Evolutionary conservation across 2,797 vertebrate species (phyloP).

Genomic region (Catharus ustulatus): DNA sequence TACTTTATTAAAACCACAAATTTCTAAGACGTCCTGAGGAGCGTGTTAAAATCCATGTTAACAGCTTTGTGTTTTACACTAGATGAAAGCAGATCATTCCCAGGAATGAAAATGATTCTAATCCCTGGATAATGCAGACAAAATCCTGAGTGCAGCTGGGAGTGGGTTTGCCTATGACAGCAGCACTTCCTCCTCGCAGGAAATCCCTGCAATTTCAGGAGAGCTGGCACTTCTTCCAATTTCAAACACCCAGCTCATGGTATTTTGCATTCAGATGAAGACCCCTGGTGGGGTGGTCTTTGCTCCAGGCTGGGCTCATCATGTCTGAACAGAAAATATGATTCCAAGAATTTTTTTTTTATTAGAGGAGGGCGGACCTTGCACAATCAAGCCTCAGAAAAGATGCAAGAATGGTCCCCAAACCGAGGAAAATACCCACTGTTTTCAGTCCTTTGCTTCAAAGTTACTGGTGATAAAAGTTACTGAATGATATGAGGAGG

Average conservation of each 20-base stretch:
- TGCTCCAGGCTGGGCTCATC: not conserved
- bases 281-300: not conserved
- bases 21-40: not conserved
- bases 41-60: not conserved
- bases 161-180: not conserved
- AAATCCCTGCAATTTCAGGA: not conserved
- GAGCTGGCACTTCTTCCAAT: not conserved
- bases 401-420: fast-evolving
- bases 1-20: not conserved
- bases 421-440: not conserved
- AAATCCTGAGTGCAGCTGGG: not conserved
- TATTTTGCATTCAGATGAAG: not conserved
- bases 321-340: not conserved
- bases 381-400: not conserved
- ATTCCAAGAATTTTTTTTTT: not conserved
- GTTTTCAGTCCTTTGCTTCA: not conserved
- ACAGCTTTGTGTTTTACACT: not conserved
- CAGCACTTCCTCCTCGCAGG: not conserved
- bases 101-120: not conserved
- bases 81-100: not conserved
- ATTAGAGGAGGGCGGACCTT: not conserved
- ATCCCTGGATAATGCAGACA: not conserved
- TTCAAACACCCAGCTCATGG: fast-evolving
- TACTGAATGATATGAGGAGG: not conserved
- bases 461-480: not conserved